Base-by-base conservation (phyloP, 2,888 invertebrate genomes). In the Mythimna vitellina region DNA sequence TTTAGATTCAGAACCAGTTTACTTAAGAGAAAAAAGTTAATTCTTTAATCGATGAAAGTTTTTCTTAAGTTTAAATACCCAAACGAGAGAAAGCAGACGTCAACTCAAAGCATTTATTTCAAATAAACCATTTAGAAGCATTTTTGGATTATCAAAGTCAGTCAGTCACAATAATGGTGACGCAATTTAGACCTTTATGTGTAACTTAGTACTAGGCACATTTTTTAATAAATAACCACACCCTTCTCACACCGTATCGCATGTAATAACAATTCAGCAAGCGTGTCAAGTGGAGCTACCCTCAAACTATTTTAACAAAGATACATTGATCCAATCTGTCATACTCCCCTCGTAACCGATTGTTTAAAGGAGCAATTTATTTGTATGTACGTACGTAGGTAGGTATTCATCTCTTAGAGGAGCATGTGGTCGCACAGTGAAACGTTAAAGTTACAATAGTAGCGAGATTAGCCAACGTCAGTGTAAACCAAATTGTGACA, bases 321-420 rank as follows among this genome's bases (percentile, higher is more conserved):
- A 68, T 20, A 63, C 61, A 65, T 71, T 66, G 68, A 71, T 69
- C 63, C 61, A 57, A 67, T 69, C 70, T 64, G 78, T 69, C 78
- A 69, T 20, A 80, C 42, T 66, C 53, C 74, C 75, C 58, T 63
- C 49, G 22, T 20, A 46, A 22, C 46, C 7, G 9, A 32, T 25
- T 29, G 46, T 29, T 62, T 35, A 54, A 8, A 51, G 7, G 22
- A 22, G 56, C 38, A 32, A n/a, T 12, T 51, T 42, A 6, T 56
- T 56, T 22, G 8, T 65, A 17, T 38, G 17, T 62, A n/a, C 61
- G 12, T 42, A 14, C 22, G 17, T 9, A 12, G 35, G 9, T 35
- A 10, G 6, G 14, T 46, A 17, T 38, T 38, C 22, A 22, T 32
- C 10, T 56, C 32, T 35, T 42, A 56, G 22, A 8, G 10, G 35